Evolutionary conservation across 1,140 invertebrate species (phyloP).

Genomic region (Bemisia tabaci): DNA sequence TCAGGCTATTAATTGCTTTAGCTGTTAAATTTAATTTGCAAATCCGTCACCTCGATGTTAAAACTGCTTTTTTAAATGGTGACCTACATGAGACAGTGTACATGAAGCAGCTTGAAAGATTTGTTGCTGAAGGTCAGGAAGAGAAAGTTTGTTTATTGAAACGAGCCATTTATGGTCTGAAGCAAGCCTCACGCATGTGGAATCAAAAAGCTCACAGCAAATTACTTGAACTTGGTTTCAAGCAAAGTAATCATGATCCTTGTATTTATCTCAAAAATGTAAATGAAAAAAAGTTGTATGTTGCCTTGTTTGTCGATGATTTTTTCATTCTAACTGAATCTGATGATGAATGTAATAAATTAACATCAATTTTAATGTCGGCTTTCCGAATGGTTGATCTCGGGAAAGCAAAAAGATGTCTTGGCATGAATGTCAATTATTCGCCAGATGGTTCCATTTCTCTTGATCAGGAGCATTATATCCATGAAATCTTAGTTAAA

Average conservation of each 20-base stretch:
- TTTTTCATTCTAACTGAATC: slow-evolving; percentile 2
- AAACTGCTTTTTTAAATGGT: slow-evolving; percentile 33
- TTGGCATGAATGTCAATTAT: slow-evolving; percentile 11
- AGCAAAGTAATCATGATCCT: slow-evolving; percentile 6
- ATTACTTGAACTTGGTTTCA: slow-evolving; percentile 8
- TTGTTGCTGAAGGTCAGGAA: no score
- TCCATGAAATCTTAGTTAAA: slow-evolving; percentile 15
- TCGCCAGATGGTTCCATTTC: not conserved
- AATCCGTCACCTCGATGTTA: no score
- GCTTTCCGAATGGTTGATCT: slow-evolving; percentile 13
- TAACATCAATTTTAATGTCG: not conserved
- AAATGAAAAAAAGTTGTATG: not conserved
- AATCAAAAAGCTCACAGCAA: slow-evolving; percentile 12
- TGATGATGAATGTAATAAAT: not conserved
- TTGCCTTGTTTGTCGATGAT: slow-evolving; percentile 13
- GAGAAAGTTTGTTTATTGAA: no score
- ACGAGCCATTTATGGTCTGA: slow-evolving; percentile 19
- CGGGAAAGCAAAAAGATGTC: slow-evolving; percentile 7
- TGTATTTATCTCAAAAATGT: slow-evolving; percentile 12
- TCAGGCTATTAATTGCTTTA: no score
- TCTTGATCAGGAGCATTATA: slow-evolving; percentile 12
- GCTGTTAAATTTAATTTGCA: no score
- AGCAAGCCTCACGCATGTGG: slow-evolving; percentile 23
- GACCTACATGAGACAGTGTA: slow-evolving; percentile 30
- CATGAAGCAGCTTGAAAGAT: slow-evolving; percentile 30